phyloP scores from a whole-genome alignment of 1,140 invertebrate species.

The Psix sp. region DNA sequence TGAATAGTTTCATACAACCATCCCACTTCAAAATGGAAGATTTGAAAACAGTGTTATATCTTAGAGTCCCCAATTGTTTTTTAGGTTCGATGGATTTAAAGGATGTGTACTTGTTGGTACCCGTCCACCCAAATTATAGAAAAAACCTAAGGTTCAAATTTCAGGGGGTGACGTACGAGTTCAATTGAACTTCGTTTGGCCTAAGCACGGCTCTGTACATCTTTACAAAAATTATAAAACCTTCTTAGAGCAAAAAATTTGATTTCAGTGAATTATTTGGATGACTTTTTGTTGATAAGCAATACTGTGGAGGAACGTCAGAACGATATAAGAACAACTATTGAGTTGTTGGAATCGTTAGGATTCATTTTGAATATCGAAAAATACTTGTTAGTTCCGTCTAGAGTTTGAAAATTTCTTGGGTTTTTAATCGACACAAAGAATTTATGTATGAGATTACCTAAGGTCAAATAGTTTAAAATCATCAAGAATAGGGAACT shows the following conservation, averaged over 20 bases:
- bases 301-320: constrained; percentile 8
- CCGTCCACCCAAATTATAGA: constrained; percentile 50
- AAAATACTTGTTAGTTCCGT: constrained; percentile 5
- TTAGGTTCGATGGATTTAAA: constrained; percentile 43
- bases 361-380: constrained; percentile 23
- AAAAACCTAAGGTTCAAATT: constrained; percentile 64
- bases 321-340: constrained; percentile 3
- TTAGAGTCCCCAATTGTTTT: constrained; percentile 31
- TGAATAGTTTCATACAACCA: constrained; percentile 44
- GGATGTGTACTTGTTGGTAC: constrained; percentile 50
- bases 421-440: constrained; percentile 16
- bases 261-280: constrained; percentile 59
- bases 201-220: constrained; percentile 51
- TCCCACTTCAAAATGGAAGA: constrained; percentile 59
- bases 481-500: constrained; percentile 15
- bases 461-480: constrained; percentile 6
- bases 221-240: constrained; percentile 64
- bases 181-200: constrained; percentile 55
- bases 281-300: constrained; percentile 58
- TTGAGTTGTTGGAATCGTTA: constrained; percentile 1
- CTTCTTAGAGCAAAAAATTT: constrained; percentile 38
- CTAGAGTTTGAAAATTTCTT: constrained; percentile 14
- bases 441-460: constrained; percentile 5
- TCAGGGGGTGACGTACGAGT: constrained; percentile 19
- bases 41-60: constrained; percentile 28